Percentiles rank a stretch among this genome's conserved stretches.
Conservation (phyloP, 35 echinoderm and acorn worm genomes). For the Strongylocentrotus purpuratus region DNA sequence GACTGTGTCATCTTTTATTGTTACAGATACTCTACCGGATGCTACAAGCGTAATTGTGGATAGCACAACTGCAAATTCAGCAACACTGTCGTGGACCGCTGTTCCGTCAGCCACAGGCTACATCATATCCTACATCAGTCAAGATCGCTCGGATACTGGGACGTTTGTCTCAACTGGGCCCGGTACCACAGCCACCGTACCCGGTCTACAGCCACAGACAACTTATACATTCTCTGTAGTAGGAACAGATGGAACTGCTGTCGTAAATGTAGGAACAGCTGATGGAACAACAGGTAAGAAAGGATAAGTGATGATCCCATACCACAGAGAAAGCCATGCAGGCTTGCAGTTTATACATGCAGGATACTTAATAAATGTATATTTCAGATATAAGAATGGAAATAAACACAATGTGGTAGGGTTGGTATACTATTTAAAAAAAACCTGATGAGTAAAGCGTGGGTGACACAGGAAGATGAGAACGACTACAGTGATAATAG, state of each 20-base stretch:
- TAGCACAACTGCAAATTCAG: conserved; percentile 11
- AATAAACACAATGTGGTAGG: no score
- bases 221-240: conserved; percentile 24
- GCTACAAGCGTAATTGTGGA: not conserved
- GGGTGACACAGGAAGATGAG: no score
- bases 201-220: conserved; percentile 7
- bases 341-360: no score
- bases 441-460: no score
- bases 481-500: no score
- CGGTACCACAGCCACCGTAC: not conserved
- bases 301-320: not conserved
- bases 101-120: not conserved
- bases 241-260: not conserved
- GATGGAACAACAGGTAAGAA: not conserved
- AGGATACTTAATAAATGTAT: no score
- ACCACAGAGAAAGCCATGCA: no score
- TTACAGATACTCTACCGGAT: conserved; percentile 9
- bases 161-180: not conserved
- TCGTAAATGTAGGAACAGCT: not conserved
- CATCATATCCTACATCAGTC: conserved; percentile 32
- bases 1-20: not conserved
- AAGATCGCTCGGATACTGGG: not conserved
- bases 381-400: no score
- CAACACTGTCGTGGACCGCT: not conserved
- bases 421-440: no score